Percentiles rank a stretch among this genome's conserved stretches.
phyloP scores from a whole-genome alignment of 1,140 invertebrate genomes.

The Drosophila tristis region DNA sequence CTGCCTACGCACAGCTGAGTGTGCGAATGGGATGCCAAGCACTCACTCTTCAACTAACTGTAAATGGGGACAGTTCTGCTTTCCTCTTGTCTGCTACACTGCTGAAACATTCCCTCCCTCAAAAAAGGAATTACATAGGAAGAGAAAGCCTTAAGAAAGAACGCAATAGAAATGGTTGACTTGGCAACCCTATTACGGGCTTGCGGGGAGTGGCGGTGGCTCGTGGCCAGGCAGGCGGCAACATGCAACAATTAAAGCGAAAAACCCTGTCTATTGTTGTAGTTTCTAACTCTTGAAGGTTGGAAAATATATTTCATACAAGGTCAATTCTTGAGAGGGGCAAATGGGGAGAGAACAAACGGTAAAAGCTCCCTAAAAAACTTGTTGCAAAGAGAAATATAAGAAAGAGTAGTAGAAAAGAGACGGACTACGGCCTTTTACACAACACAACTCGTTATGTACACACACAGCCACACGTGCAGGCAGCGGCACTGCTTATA shows the following conservation, averaged over 20 bases:
- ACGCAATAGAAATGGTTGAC: constrained; percentile 35
- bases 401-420: neutral
- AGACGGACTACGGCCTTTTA: constrained; percentile 27
- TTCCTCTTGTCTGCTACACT: constrained; percentile 4
- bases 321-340: constrained; percentile 13
- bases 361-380: constrained; percentile 14
- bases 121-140: constrained; percentile 36
- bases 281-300: constrained; percentile 16
- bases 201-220: constrained; percentile 7
- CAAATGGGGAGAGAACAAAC: no score
- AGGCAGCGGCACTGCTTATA: constrained; percentile 35
- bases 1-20: constrained; percentile 45
- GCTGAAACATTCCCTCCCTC: constrained; percentile 10
- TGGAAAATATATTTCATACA: constrained; percentile 14
- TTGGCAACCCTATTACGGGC: constrained; percentile 28
- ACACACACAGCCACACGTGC: constrained; percentile 14
- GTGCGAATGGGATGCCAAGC: constrained; percentile 9
- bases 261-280: no score
- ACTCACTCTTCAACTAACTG: neutral
- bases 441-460: constrained; percentile 54
- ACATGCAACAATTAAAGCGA: constrained; percentile 39
- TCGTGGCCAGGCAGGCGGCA: constrained; percentile 2
- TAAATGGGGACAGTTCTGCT: constrained; percentile 6
- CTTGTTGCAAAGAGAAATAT: constrained; percentile 48
- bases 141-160: constrained; percentile 15